These are phyloP conservation scores for Lamellibrachia satsuma DNA, from an alignment of 2,888 invertebrate genomes.

Conservation along the genomic window DNA sequence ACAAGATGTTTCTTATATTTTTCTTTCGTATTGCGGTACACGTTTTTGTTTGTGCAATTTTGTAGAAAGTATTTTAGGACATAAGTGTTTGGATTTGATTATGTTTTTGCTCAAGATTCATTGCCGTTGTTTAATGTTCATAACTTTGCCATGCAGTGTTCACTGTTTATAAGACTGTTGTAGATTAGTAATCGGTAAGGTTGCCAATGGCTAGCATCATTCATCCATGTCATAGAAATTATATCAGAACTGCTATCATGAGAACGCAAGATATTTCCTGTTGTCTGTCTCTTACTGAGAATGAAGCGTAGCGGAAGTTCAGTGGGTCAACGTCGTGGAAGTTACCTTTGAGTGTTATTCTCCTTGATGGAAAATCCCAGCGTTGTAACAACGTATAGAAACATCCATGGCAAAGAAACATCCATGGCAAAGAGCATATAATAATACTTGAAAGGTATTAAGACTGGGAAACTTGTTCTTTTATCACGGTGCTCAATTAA, in stretches of 20 bases:
- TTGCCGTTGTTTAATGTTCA: conserved; percentile 12
- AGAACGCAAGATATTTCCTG: neutral
- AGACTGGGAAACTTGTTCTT: neutral
- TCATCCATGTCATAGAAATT: neutral
- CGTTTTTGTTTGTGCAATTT: conserved; percentile 17
- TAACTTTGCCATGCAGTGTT: conserved; percentile 17
- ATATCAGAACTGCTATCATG: neutral
- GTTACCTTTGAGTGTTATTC: neutral
- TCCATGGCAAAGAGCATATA: neutral
- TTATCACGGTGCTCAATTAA: neutral
- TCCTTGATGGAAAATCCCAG: neutral
- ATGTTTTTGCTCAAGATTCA: conserved; percentile 12
- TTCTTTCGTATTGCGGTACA: neutral
- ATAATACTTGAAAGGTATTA: too few relatives aligned
- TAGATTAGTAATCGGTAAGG: neutral
- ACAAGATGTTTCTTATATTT: conserved; percentile 17
- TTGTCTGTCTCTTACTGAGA: neutral
- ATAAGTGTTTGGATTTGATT: conserved; percentile 13
- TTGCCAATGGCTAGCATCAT: neutral
- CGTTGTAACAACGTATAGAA: neutral
- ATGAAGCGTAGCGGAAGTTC: neutral
- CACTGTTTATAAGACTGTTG: conserved; percentile 9
- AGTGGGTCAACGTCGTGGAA: neutral
- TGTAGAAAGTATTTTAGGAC: conserved; percentile 13
- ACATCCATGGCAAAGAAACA: neutral